Evolutionary conservation across 2,113 vertebrate genomes (phyloP).

Genomic region (Anarhynchus alexandrinus): DNA sequence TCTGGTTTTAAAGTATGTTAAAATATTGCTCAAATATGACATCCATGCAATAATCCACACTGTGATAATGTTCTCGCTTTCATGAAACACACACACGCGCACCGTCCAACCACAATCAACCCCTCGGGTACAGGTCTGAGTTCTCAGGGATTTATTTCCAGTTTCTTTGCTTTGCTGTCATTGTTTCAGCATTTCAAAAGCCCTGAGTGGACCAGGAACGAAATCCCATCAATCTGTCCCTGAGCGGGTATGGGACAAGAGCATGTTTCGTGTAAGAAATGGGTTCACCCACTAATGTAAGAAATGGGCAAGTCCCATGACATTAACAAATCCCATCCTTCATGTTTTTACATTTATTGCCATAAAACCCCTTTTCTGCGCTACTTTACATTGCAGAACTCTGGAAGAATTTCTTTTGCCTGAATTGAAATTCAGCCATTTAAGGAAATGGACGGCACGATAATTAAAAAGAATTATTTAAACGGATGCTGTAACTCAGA

Average conservation of each 20-base stretch:
- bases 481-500: not conserved
- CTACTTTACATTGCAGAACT: accelerated
- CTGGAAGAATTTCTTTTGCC: no score
- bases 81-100: no score
- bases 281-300: not conserved
- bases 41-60: accelerated
- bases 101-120: accelerated
- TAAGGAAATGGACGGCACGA: not conserved
- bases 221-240: not conserved
- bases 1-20: not conserved
- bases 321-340: accelerated
- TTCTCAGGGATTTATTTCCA: not conserved
- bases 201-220: not conserved
- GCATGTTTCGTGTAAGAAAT: not conserved
- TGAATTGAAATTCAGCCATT: not conserved
- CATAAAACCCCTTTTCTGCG: accelerated
- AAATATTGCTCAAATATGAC: accelerated
- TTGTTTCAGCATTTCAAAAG: not conserved
- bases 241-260: not conserved
- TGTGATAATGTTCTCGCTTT: accelerated
- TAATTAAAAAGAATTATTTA: not conserved
- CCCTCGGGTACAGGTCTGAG: no score
- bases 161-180: not conserved
- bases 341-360: accelerated
- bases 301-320: accelerated